Percentiles rank a stretch among this genome's conserved stretches.
Evolutionary conservation across 92 coral and sea anemone species (phyloP).

Genomic region (Umimayanthus chanpuru): DNA sequence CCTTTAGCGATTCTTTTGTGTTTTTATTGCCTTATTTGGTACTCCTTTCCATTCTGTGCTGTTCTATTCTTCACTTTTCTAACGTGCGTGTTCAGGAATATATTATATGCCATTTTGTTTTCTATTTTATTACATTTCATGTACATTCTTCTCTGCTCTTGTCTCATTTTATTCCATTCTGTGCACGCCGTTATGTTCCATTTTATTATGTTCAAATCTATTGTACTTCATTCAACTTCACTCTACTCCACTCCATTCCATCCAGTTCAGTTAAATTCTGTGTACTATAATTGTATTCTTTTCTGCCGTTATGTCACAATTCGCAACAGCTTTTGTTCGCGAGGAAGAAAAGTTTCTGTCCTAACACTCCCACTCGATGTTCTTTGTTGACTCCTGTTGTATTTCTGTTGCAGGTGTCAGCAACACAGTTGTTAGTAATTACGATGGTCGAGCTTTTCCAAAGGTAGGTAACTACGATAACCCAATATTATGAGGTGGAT

Average conservation of each 20-base stretch:
- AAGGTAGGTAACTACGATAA: constrained; percentile 61
- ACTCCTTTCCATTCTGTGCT: background rate
- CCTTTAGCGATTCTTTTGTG: background rate
- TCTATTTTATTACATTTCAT: background rate
- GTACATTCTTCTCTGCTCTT: background rate
- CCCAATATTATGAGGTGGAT: no score
- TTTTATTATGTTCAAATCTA: background rate
- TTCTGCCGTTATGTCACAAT: background rate
- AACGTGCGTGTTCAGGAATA: no score
- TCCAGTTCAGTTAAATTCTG: background rate
- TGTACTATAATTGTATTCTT: background rate
- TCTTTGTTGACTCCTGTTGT: background rate
- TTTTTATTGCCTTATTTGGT: background rate
- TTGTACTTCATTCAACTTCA: background rate
- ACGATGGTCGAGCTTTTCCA: constrained; percentile 97
- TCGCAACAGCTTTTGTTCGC: no score
- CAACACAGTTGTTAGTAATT: constrained; percentile 85
- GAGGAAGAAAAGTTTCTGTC: no score
- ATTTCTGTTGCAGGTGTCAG: constrained; percentile 68
- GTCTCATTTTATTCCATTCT: background rate
- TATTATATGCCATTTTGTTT: background rate
- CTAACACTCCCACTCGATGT: background rate
- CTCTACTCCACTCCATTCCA: background rate
- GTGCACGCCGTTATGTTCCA: background rate
- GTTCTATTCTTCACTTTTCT: background rate